A percentile compares a stretch with the other conserved stretches of the same genome.
phyloP scores from a whole-genome alignment of 2,797 vertebrate species.

The Acestrorhynchus altus region DNA sequence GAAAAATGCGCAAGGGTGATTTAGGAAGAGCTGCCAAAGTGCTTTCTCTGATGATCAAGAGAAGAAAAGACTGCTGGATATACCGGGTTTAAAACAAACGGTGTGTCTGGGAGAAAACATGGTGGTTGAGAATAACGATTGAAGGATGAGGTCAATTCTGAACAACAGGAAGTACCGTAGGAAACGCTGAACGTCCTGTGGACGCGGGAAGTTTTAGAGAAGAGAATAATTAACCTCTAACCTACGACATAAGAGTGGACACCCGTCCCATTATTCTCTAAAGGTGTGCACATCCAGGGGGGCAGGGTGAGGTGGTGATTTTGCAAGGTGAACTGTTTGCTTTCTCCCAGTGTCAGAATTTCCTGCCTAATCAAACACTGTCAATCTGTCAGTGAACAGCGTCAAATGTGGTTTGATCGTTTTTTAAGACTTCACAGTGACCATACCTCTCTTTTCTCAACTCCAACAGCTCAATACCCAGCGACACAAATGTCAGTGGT shows the following conservation, averaged over 20 bases:
- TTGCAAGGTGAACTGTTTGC: constrained; percentile 55
- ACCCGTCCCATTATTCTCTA: constrained; percentile 52
- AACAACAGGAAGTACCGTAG: constrained; percentile 75
- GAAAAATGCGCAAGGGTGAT: constrained; percentile 62
- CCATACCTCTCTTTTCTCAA: constrained; percentile 53
- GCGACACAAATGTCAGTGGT: constrained; percentile 58
- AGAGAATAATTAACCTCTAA: constrained; percentile 63
- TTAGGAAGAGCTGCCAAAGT: constrained; percentile 83
- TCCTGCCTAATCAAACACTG: constrained; percentile 11
- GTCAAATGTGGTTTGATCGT: constrained; percentile 46
- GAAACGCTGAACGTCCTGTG: constrained; percentile 76
- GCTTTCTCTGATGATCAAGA: constrained; percentile 75
- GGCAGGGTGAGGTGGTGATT: constrained; percentile 41
- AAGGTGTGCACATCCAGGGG: constrained; percentile 53
- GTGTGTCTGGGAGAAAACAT: constrained; percentile 37
- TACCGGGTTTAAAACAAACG: constrained; percentile 49
- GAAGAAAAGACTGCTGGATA: constrained; percentile 57
- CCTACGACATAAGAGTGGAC: constrained; percentile 22
- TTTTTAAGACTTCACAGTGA: constrained; percentile 75
- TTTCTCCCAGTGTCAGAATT: constrained; percentile 41
- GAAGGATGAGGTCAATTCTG: constrained; percentile 62
- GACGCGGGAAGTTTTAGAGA: constrained; percentile 45
- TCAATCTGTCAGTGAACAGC: constrained; percentile 16
- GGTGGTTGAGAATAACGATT: constrained; percentile 41
- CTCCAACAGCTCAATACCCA: constrained; percentile 66